Evolutionary conservation across 2,797 vertebrate genomes (phyloP), one percentile per base, ranked within the genome.

Genomic region (Calcarius lapponicus): DNA sequence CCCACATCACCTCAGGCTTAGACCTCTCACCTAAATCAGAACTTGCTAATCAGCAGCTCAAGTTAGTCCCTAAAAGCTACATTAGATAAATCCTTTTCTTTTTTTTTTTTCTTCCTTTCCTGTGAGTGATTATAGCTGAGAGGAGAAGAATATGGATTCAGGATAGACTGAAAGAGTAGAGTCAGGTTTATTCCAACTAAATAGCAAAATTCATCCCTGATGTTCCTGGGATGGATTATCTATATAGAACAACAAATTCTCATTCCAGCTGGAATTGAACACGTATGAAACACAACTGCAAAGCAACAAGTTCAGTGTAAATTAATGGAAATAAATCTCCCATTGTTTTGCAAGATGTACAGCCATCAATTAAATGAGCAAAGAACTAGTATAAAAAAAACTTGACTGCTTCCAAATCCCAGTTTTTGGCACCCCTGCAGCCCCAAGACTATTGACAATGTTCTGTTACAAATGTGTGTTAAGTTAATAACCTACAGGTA

Each of bases 81-180:
- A 40, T 10, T n/a, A 57, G 25, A 40, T 26, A 58, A 82, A 58
- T 3, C 16, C 3, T 56, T 43, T 45, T 9, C 7, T 16, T 32
- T 38, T 58, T 64, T 57, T 11, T 1, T 1, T 58, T 24, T 12
- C 8, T 1, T 1, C 43, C 18, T 14, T 20, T 5, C 20, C 24
- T 51, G 6, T 17, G 9, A 56, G 6, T 8, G 10, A 56, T 29
- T 73, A 24, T 74, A n/a, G 26, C 50, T 72, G 24, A 73, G 25
- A 71, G 43, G 13, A n/a, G 12, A 57, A 66, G 10, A 57, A 38
- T 7, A 47, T 0, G 10, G 29, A 50, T 14, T 53, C n/a, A 80
- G 31, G 6, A 3, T 13, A 65, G 4, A 62, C 7, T 9, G 7
- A 66, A 60, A 65, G 16, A 51, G 8, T 22, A 15, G 0, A 21